phyloP scores from a whole-genome alignment of 37 sponge, comb jelly and placozoan genomes.

The Tethya wilhelma region DNA sequence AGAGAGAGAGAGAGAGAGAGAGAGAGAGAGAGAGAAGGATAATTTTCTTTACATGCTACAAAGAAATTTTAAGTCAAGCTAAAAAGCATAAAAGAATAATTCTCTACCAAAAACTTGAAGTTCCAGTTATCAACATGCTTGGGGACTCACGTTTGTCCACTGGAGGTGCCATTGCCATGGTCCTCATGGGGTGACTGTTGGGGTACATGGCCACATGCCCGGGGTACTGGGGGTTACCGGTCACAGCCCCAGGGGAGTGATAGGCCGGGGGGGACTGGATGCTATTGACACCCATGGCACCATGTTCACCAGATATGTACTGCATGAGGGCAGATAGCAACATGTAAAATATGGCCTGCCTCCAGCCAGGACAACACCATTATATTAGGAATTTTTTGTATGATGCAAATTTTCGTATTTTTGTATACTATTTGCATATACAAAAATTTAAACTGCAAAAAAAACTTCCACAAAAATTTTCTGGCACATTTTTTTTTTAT shows the following conservation, averaged over 20 bases:
- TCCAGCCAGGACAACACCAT: too few relatives aligned
- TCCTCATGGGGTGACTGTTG: too few relatives aligned
- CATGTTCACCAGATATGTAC: conserved; percentile 6
- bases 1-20: background rate
- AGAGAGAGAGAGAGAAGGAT: background rate
- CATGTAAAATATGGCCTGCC: too few relatives aligned
- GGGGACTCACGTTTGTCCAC: conserved; percentile 24
- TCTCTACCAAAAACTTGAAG: too few relatives aligned
- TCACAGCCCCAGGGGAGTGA: conserved; percentile 24
- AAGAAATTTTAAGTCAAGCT: background rate
- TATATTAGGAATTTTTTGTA: too few relatives aligned
- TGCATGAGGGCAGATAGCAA: background rate
- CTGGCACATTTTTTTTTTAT: too few relatives aligned
- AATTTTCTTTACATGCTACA: background rate
- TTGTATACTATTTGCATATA: too few relatives aligned
- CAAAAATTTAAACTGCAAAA: too few relatives aligned
- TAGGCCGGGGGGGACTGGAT: conserved; percentile 39
- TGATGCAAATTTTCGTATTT: too few relatives aligned
- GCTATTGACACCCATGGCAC: conserved; percentile 11
- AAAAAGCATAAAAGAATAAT: too few relatives aligned
- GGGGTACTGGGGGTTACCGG: background rate
- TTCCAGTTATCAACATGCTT: too few relatives aligned
- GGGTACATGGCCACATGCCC: conserved; percentile 22
- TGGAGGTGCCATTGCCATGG: background rate
- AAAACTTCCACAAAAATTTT: too few relatives aligned